Percentiles rank a stretch among this genome's conserved stretches.
Conservation (phyloP, 2,888 invertebrate species). For the Tachina grossa region DNA sequence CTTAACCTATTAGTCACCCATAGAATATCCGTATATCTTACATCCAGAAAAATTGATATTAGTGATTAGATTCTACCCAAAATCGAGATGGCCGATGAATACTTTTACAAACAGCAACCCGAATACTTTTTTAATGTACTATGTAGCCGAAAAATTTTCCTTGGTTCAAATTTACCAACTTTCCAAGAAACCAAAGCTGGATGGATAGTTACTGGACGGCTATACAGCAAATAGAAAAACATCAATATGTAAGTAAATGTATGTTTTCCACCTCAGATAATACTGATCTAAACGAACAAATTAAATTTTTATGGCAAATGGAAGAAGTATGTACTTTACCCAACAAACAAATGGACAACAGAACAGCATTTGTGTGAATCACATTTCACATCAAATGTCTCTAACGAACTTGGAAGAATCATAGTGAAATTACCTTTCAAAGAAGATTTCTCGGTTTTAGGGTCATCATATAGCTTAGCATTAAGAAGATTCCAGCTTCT, state of each 20-base stretch:
- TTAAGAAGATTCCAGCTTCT: constrained; percentile 16
- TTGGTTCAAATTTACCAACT: background rate
- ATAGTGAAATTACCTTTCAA: constrained; percentile 11
- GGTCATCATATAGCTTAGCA: constrained; percentile 6
- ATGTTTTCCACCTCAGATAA: background rate
- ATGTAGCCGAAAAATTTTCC: constrained; percentile 3
- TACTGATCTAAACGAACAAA: constrained; percentile 13
- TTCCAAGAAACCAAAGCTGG: constrained; percentile 33
- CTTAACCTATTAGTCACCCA: background rate
- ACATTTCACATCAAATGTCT: constrained; percentile 21
- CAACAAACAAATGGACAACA: constrained; percentile 23
- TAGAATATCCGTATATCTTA: constrained; percentile 27
- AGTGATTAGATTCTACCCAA: constrained; percentile 10
- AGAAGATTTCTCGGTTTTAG: constrained; percentile 13
- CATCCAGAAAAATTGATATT: constrained; percentile 29
- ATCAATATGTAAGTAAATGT: background rate
- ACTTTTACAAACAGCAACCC: constrained; percentile 30
- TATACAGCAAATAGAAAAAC: constrained; percentile 1
- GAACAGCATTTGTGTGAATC: constrained; percentile 27
- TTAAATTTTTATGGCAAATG: constrained; percentile 32
- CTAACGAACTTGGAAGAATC: constrained; percentile 19
- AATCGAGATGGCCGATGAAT: constrained; percentile 32
- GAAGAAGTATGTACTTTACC: background rate
- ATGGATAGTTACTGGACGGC: constrained; percentile 23
- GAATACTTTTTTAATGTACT: constrained; percentile 39